A percentile compares a stretch with the other conserved stretches of the same genome.
These are phyloP conservation scores for Xestia sexstrigata DNA, from an alignment of 2,888 invertebrate genomes.

Conservation along the genomic window DNA sequence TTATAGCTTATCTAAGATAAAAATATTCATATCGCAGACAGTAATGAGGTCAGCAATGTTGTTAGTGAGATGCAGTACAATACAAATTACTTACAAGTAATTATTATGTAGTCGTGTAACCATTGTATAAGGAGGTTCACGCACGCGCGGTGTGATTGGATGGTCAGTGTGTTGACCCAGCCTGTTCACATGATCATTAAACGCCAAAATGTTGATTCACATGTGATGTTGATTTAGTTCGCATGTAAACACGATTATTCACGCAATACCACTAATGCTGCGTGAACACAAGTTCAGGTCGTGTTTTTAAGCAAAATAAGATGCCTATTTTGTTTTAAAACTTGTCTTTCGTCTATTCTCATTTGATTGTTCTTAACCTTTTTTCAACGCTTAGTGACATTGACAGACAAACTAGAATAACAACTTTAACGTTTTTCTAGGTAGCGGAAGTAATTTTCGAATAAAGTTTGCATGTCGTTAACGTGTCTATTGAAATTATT, in stretches of 20 bases:
- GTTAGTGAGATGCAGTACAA: slow-evolving; percentile 23
- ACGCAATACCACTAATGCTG: slow-evolving; percentile 7
- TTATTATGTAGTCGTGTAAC: background rate
- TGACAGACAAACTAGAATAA: slow-evolving; percentile 39
- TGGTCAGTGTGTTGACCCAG: slow-evolving; percentile 10
- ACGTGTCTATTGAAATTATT: slow-evolving; percentile 35
- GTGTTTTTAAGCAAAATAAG: slow-evolving; percentile 13
- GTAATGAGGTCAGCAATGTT: slow-evolving; percentile 50
- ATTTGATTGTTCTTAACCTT: slow-evolving; percentile 23
- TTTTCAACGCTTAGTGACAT: slow-evolving; percentile 35
- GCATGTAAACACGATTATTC: slow-evolving; percentile 40
- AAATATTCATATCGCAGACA: slow-evolving; percentile 39
- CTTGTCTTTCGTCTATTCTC: slow-evolving; percentile 21
- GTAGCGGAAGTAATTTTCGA: slow-evolving; percentile 50
- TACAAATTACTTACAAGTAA: slow-evolving; percentile 13
- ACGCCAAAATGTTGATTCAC: slow-evolving; percentile 10
- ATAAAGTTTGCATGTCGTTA: slow-evolving; percentile 24
- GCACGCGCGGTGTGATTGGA: background rate
- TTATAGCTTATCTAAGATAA: slow-evolving; percentile 58
- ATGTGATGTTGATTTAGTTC: slow-evolving; percentile 27
- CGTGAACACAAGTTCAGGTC: slow-evolving; percentile 10
- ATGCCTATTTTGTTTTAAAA: slow-evolving; percentile 11
- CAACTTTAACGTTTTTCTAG: slow-evolving; percentile 27
- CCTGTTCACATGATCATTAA: slow-evolving; percentile 28
- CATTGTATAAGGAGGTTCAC: slow-evolving; percentile 1